phyloP scores from a whole-genome alignment of 2,888 invertebrate genomes.

The Parnassius smintheus region DNA sequence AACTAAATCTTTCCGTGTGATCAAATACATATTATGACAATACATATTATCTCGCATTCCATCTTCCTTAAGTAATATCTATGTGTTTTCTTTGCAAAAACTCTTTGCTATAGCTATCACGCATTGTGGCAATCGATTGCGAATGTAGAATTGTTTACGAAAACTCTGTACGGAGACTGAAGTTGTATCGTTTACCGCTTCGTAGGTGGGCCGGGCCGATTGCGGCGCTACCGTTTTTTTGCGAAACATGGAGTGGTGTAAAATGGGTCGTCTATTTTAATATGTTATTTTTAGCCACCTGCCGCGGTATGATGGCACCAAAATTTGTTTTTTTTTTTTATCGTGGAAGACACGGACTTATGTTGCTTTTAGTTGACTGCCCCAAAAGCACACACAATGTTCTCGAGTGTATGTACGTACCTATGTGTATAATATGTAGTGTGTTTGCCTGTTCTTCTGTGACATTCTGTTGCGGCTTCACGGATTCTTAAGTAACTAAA shows the following conservation, averaged over 20 bases:
- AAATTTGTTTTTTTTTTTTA: not conserved
- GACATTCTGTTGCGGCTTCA: no score
- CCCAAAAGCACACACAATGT: no score
- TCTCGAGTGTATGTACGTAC: no score
- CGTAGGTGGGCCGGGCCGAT: slow-evolving; percentile 13
- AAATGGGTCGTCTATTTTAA: slow-evolving; percentile 34
- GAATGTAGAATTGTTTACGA: slow-evolving; percentile 2
- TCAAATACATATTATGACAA: not conserved
- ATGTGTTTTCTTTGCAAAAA: not conserved
- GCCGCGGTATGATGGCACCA: not conserved
- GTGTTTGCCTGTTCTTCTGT: no score
- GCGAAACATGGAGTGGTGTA: slow-evolving; percentile 29
- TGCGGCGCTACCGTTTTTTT: slow-evolving; percentile 6
- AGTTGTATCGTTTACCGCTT: slow-evolving; percentile 6
- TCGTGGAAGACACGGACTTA: no score
- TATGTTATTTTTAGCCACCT: slow-evolving; percentile 15
- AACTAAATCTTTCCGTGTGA: no score
- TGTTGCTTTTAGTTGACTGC: no score
- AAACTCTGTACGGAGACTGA: slow-evolving; percentile 3
- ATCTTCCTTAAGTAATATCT: slow-evolving; percentile 2
- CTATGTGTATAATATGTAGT: no score
- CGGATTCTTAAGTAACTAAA: no score
- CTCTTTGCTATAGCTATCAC: not conserved
- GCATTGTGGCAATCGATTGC: slow-evolving; percentile 5
- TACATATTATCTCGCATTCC: not conserved